Evolutionary conservation across 2,797 vertebrate species (phyloP), one percentile per base, ranked within the genome.

Genomic region (Arrhamphus sclerolepis): DNA sequence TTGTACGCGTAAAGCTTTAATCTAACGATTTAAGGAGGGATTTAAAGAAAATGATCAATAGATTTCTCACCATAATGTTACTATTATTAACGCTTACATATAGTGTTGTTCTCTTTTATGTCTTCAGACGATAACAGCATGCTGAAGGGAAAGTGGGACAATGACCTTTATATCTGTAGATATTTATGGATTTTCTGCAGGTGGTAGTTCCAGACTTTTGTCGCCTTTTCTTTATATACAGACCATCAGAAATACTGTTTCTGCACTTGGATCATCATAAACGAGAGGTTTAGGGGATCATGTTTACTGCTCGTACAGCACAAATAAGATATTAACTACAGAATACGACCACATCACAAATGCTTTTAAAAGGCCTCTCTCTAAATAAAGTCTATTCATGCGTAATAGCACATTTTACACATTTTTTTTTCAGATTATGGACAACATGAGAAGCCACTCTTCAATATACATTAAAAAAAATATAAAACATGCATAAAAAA

Each of bases 181-280:
- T 51, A 50, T 34, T 40, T 49, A 18, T 55, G 53, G 57, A 56
- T 52, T 17, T 16, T 11, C 24, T 69, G 43, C 56, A 66, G 60
- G 46, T 24, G 34, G 31, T 48, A 18, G 24, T 47, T 53, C 56
- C 11, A 0, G 26, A 28, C 40, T 31, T 43, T 22, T 13, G n/a
- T 19, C 34, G 24, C 48, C 18, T 21, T 20, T 58, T n/a, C n/a
- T 14, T 43, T 40, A 42, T 46, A 18, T 48, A 7, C 11, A 46
- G 10, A 10, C 20, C 11, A 22, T 19, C 4, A 2, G 6, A 46
- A 46, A 18, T 21, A 13, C 18, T 21, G 18, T 38, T 14, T 14
- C 34, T 38, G 31, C 13, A 4, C 34, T 10, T 16, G 14, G 34
- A 38, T 38, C 34, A 38, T 38, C 34, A 14, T 38, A 38, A 38